Conservation (phyloP, 2,113 vertebrate species). For the Erythrocebus patas region DNA sequence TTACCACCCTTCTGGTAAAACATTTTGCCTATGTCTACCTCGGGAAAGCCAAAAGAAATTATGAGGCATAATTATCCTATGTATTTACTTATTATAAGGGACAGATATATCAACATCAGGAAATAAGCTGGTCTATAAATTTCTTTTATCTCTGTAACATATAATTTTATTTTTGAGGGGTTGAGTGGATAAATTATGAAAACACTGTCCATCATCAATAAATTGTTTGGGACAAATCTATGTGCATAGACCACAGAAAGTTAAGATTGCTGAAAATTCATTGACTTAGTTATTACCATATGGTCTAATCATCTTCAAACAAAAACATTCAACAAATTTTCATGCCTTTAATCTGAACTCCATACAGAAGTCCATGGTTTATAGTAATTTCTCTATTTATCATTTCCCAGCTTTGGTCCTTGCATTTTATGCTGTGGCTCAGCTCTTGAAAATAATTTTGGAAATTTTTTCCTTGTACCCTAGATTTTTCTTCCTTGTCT, state of each 20-base stretch:
- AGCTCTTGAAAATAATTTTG: background rate
- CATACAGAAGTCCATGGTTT: fast-evolving
- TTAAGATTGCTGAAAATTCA: background rate
- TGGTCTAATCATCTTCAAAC: background rate
- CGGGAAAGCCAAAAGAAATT: background rate
- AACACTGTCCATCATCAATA: background rate
- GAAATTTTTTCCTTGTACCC: background rate
- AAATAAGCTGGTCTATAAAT: background rate
- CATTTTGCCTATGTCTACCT: background rate
- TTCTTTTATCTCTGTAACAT: background rate
- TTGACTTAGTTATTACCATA: background rate
- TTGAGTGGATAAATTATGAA: background rate
- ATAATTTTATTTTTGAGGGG: background rate
- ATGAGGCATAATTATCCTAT: background rate
- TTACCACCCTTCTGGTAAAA: background rate
- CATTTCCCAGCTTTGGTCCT: background rate
- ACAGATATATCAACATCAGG: background rate
- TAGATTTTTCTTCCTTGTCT: background rate
- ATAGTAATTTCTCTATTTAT: background rate
- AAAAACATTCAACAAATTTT: background rate
- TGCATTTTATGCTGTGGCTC: background rate
- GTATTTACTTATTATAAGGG: background rate
- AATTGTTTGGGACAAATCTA: background rate
- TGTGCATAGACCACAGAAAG: background rate
- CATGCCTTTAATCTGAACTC: background rate